A percentile compares a stretch with the other conserved stretches of the same genome.
These are phyloP conservation scores for Panthera uncia DNA, from an alignment of 2,113 vertebrate species.

Conservation along the genomic window DNA sequence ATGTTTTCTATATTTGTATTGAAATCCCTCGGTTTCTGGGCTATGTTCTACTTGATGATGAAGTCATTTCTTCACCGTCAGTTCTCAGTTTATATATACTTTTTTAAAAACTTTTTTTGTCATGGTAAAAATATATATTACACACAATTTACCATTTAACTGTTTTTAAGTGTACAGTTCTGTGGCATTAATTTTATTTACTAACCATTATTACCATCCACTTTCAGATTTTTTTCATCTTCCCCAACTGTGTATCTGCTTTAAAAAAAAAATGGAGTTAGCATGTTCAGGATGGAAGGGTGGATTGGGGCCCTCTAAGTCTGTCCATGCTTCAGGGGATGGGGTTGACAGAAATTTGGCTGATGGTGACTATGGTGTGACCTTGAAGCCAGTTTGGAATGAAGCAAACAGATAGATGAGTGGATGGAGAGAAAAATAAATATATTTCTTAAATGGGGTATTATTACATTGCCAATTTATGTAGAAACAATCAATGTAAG, in stretches of 20 bases:
- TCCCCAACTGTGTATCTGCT: background rate
- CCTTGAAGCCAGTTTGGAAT: background rate
- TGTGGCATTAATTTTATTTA: background rate
- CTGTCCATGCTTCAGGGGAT: background rate
- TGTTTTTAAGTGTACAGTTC: background rate
- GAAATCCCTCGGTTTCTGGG: background rate
- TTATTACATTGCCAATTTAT: background rate
- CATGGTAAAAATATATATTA: background rate
- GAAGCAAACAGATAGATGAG: background rate
- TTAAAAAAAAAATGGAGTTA: background rate
- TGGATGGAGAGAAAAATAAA: background rate
- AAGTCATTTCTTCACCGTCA: background rate
- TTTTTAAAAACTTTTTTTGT: background rate
- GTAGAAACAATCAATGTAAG: background rate
- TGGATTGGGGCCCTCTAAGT: background rate
- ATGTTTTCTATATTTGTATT: too few species aligned
- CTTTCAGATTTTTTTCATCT: background rate
- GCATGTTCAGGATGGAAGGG: background rate
- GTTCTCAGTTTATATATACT: background rate
- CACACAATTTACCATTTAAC: background rate
- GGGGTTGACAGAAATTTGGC: background rate
- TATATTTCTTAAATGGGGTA: background rate
- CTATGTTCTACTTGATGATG: background rate
- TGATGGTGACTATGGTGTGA: background rate
- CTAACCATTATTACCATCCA: too few species aligned